Base-by-base conservation (phyloP, 2,888 invertebrate species). In the Tenodera sinensis region DNA sequence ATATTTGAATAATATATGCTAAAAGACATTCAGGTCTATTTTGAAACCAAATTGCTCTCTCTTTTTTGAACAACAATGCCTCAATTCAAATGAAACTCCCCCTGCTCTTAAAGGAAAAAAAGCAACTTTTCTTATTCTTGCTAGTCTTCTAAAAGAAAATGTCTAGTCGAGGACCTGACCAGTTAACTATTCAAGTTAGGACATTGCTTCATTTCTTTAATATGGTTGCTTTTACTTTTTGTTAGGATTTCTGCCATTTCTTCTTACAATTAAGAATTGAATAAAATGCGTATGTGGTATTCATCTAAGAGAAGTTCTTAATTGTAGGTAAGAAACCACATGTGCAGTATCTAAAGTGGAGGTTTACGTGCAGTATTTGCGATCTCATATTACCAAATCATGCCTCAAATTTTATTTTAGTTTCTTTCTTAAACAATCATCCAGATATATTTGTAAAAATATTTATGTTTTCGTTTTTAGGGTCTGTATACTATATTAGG, bases 81-180 rank as follows among this genome's bases (percentile, higher is more conserved):
- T 71, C 54, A 71, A 71, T 71, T 83, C 9, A n/a, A 83, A 30
- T 83, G 34, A 30, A 30, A 28, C 27, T 83, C 20, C 83, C n/a
- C 34, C 34, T 83, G 83, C 28, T 83, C 34, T 34, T 83, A 20
- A 83, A 83, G 83, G 28, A 34, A 30, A 28, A n/a, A 71, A 71
- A 71, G 83, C 87, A 54, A 81, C 81, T 85, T 83, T 86, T 85
- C 86, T 47, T 83, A 84, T 88, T 83, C 85, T 89, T 89, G 88
- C 90, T 90, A 90, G 90, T 90, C 90, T 90, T 90, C 85, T 86
- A 87, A 89, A 88, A 88, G 42, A 90, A 90, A 89, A 88, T 85
- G 88, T 90, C 90, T 90, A 90, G 90, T 90, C 90, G 89, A 89
- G 25, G 54, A 89, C 83, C 83, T 87, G 88, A 90, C 89, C 89